These are phyloP conservation scores for Ypsolopha scabrella DNA, from an alignment of 2,888 invertebrate species.

Conservation along the genomic window DNA sequence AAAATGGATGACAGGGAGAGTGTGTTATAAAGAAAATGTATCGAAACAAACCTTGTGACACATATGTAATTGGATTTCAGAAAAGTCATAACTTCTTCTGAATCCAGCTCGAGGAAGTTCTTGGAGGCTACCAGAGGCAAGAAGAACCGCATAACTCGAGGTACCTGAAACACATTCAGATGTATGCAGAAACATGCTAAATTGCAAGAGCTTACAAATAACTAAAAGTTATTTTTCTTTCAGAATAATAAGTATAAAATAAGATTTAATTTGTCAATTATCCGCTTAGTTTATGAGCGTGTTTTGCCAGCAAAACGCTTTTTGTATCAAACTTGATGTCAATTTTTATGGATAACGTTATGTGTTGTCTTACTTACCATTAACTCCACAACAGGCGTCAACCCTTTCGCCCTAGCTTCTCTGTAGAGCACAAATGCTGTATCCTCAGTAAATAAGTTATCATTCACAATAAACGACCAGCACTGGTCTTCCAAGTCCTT, in stretches of 20 bases:
- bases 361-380: conserved; percentile 53
- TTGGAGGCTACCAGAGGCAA: conserved; percentile 80
- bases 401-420: conserved; percentile 67
- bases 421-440: conserved; percentile 78
- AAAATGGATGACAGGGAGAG: no score
- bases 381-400: conserved; percentile 74
- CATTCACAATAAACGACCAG: conserved; percentile 80
- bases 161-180: conserved; percentile 43
- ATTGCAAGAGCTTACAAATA: no score
- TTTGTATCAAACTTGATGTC: no score
- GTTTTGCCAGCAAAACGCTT: no score
- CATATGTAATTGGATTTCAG: conserved; percentile 79
- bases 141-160: conserved; percentile 81
- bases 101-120: conserved; percentile 76
- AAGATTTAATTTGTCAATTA: no score
- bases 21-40: conserved; percentile 20
- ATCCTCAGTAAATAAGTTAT: conserved; percentile 78
- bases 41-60: conserved; percentile 74
- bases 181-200: no score
- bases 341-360: no score
- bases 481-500: conserved; percentile 83
- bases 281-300: no score
- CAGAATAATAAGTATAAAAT: no score
- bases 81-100: conserved; percentile 76
- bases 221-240: no score